These are phyloP conservation scores for Sebastes vulpes DNA, from an alignment of 2,797 vertebrate species.

Conservation along the genomic window DNA sequence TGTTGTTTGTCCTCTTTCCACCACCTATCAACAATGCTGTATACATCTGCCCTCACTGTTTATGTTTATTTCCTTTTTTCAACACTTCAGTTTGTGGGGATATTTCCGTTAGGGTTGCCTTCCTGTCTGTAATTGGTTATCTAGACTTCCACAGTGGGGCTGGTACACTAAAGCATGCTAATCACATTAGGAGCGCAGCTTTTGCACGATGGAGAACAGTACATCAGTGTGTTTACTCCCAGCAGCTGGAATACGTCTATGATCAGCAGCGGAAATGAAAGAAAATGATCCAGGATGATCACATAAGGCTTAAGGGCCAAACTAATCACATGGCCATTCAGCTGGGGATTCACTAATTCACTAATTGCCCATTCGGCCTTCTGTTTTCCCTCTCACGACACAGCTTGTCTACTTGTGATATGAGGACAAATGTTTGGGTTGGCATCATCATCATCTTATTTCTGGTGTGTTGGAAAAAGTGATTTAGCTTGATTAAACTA, in stretches of 20 bases:
- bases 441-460: background rate
- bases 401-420: background rate
- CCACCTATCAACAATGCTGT: background rate
- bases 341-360: constrained; percentile 55
- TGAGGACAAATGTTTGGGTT: background rate
- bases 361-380: constrained; percentile 49
- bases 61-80: background rate
- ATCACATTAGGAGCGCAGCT: constrained; percentile 55
- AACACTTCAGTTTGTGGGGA: background rate
- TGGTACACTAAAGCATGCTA: constrained; percentile 48
- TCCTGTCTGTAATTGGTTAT: constrained; percentile 43
- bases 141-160: constrained; percentile 39
- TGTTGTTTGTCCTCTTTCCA: constrained; percentile 3
- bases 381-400: constrained; percentile 19
- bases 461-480: background rate
- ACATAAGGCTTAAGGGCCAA: constrained; percentile 43
- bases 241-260: constrained; percentile 57
- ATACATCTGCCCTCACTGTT: background rate
- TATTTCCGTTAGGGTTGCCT: background rate
- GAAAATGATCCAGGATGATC: constrained; percentile 73
- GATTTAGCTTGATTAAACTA: background rate
- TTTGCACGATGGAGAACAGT: constrained; percentile 23
- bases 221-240: constrained; percentile 42
- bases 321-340: constrained; percentile 71
- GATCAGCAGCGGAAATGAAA: constrained; percentile 66